Evolutionary conservation across 2,888 invertebrate genomes (phyloP).

Genomic region (Caenorhabditis panamensis): DNA sequence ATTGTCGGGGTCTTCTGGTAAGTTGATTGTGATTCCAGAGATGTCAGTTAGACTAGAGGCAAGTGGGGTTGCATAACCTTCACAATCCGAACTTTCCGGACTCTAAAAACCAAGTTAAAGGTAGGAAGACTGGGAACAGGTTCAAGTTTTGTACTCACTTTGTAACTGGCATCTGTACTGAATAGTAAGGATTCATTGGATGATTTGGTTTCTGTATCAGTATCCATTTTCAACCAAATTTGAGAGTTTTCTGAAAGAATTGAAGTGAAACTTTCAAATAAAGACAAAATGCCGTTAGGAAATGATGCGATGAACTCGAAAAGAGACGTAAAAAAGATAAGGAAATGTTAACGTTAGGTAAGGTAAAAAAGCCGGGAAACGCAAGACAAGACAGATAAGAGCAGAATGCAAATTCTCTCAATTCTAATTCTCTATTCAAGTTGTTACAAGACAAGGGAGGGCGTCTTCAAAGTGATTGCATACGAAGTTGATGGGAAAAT

Average conservation of each 20-base stretch:
- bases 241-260: slow-evolving; percentile 4
- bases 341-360: slow-evolving; percentile 31
- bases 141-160: slow-evolving; percentile 15
- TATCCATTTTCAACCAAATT: slow-evolving; percentile 36
- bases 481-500: slow-evolving; percentile 57
- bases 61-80: slow-evolving; percentile 57
- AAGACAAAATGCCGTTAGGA: background rate
- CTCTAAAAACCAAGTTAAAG: slow-evolving; percentile 35
- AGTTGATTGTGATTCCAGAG: slow-evolving; percentile 14
- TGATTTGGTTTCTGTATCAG: slow-evolving; percentile 39
- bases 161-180: slow-evolving; percentile 29
- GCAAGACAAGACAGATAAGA: slow-evolving; percentile 15
- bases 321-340: slow-evolving; percentile 13
- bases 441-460: slow-evolving; percentile 29
- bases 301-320: slow-evolving; percentile 1
- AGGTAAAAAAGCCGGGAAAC: slow-evolving; percentile 5
- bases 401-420: slow-evolving; percentile 12
- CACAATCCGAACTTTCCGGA: slow-evolving; percentile 58
- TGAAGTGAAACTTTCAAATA: background rate
- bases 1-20: slow-evolving; percentile 1
- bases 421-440: slow-evolving; percentile 1
- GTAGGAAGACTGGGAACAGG: background rate
- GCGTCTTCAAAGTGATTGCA: slow-evolving; percentile 44
- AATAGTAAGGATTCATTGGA: slow-evolving; percentile 34
- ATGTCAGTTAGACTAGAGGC: slow-evolving; percentile 43